Conservation (phyloP, 2,113 vertebrate genomes). For the Platysternon megacephalum region DNA sequence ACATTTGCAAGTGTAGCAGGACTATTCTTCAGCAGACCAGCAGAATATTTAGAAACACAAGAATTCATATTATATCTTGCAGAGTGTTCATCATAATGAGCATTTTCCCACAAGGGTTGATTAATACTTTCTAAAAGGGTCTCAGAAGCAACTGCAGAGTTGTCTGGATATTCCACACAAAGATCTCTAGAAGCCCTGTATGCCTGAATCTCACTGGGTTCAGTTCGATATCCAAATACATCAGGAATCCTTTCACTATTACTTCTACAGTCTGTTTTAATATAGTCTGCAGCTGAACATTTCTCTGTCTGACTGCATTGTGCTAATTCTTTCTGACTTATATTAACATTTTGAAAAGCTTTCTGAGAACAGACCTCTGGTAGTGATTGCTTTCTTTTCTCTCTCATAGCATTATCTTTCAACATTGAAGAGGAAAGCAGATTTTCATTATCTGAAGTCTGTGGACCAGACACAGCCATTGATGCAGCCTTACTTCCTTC, state of each 20-base stretch:
- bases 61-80: not conserved
- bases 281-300: not conserved
- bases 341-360: not conserved
- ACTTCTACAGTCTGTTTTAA: not conserved
- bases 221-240: not conserved
- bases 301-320: constrained; percentile 1
- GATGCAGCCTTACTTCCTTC: not conserved
- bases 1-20: not conserved
- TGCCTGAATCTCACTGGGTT: not conserved
- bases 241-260: not conserved
- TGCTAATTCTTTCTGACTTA: not conserved
- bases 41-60: not conserved
- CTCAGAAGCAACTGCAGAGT: not conserved
- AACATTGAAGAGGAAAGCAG: not conserved
- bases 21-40: not conserved
- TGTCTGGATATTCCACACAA: not conserved
- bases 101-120: constrained; percentile 9
- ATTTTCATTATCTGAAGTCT: not conserved
- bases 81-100: not conserved
- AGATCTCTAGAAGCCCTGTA: not conserved
- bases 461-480: not conserved
- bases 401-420: not conserved
- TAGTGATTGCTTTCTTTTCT: not conserved
- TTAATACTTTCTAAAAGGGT: not conserved
- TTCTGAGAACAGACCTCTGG: constrained; percentile 20